Evolutionary conservation across 2,888 invertebrate species (phyloP).

Genomic region (Meandrusa payeni): DNA sequence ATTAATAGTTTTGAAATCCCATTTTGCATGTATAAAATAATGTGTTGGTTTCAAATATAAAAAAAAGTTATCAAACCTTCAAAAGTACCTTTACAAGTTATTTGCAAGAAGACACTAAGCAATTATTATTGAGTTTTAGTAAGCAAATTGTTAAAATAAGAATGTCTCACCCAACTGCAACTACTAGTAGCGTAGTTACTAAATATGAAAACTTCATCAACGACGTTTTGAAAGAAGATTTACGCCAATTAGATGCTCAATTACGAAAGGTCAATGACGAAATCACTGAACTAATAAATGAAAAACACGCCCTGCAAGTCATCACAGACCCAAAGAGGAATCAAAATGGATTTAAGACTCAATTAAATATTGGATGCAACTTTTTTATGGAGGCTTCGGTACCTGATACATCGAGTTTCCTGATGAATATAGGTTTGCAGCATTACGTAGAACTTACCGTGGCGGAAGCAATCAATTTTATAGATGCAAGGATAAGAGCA

Average conservation of each 20-base stretch:
- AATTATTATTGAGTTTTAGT: too few species aligned
- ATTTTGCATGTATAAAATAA: too few species aligned
- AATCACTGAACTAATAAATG: slow-evolving; percentile 86
- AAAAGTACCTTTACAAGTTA: too few species aligned
- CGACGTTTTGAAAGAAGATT: slow-evolving; percentile 86
- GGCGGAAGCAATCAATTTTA: slow-evolving; percentile 86
- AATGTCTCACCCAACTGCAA: too few species aligned
- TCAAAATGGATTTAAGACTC: slow-evolving; percentile 66
- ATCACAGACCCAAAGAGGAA: slow-evolving; percentile 78
- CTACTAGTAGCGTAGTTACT: too few species aligned
- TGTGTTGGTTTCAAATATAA: too few species aligned
- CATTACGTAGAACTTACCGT: slow-evolving; percentile 87
- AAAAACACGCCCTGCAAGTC: slow-evolving; percentile 85
- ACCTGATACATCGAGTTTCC: slow-evolving; percentile 82
- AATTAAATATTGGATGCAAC: slow-evolving; percentile 90
- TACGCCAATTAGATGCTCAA: slow-evolving; percentile 80
- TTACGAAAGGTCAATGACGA: slow-evolving; percentile 84
- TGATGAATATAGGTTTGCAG: slow-evolving; percentile 88
- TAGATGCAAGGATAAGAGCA: slow-evolving; percentile 84
- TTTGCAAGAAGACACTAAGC: too few species aligned
- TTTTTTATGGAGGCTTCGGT: slow-evolving; percentile 90
- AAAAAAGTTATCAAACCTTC: too few species aligned
- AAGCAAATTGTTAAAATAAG: too few species aligned
- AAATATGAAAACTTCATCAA: slow-evolving; percentile 89
- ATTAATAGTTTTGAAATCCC: too few species aligned